These are phyloP conservation scores for Sympetrum striolatum DNA, from an alignment of 2,888 invertebrate genomes.

Conservation along the genomic window DNA sequence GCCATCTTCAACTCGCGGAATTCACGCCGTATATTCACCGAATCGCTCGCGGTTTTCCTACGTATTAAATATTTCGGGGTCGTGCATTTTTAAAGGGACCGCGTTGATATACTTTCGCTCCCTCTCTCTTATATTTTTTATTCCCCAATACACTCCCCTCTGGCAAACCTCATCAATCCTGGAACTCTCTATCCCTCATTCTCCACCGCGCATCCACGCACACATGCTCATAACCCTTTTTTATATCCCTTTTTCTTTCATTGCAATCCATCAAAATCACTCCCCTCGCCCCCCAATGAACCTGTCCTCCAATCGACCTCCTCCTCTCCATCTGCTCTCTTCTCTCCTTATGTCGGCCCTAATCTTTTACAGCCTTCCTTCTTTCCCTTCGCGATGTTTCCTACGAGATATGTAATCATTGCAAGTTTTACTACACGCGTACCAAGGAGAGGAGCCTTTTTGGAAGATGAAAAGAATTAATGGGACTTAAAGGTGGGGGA, in stretches of 20 bases:
- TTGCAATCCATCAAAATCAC: slow-evolving; percentile 42
- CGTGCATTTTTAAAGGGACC: not conserved
- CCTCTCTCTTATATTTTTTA: not conserved
- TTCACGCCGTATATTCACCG: too few relatives aligned
- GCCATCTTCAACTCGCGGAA: too few relatives aligned
- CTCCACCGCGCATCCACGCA: not conserved
- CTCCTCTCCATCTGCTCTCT: not conserved
- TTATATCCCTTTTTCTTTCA: not conserved
- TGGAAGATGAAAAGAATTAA: too few relatives aligned
- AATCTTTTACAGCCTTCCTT: too few relatives aligned
- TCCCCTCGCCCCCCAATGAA: not conserved
- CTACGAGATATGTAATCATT: too few relatives aligned
- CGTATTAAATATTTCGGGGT: not conserved
- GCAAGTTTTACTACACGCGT: too few relatives aligned
- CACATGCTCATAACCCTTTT: not conserved
- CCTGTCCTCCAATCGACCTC: not conserved
- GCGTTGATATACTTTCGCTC: slow-evolving; percentile 4
- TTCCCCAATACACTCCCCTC: not conserved
- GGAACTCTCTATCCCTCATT: not conserved
- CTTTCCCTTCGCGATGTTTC: too few relatives aligned
- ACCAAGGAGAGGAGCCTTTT: too few relatives aligned
- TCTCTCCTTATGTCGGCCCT: not conserved
- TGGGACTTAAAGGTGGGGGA: too few relatives aligned
- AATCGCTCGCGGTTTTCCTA: not conserved
- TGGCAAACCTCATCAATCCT: not conserved